phyloP scores from a whole-genome alignment of 2,113 vertebrate species.

The Willisornis vidua region DNA sequence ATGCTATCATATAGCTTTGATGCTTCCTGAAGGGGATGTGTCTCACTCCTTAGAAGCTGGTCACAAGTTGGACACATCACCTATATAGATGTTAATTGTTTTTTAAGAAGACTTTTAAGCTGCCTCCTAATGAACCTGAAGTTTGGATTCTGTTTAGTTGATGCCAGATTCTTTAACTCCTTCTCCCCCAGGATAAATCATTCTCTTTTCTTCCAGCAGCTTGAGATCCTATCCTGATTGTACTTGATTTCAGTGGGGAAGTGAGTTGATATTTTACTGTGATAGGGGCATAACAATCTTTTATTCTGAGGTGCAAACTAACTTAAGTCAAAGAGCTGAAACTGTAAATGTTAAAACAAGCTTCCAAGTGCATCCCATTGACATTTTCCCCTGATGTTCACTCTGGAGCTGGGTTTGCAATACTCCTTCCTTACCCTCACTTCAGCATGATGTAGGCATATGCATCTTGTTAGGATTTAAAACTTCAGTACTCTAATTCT shows the following conservation, averaged over 20 bases:
- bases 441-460: not conserved
- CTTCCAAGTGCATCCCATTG: not conserved
- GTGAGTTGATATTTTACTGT: slow-evolving; percentile 18
- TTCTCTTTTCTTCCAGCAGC: slow-evolving; percentile 35
- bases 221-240: slow-evolving; percentile 58
- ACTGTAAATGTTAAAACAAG: not conserved
- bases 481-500: not conserved
- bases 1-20: slow-evolving; percentile 70
- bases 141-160: slow-evolving; percentile 37
- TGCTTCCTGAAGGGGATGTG: slow-evolving; percentile 53
- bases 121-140: slow-evolving; percentile 48
- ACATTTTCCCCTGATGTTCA: not conserved
- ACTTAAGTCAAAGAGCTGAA: not conserved
- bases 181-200: slow-evolving; percentile 39
- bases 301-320: not conserved
- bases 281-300: not conserved
- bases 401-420: slow-evolving; percentile 13
- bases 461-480: not conserved
- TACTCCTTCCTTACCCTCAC: not conserved
- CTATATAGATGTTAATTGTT: slow-evolving; percentile 38
- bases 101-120: slow-evolving; percentile 64
- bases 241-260: slow-evolving; percentile 47
- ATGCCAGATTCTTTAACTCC: slow-evolving; percentile 27
- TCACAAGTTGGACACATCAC: slow-evolving; percentile 55
- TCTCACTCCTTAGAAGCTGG: slow-evolving; percentile 68